These are phyloP conservation scores for Neomorphus geoffroyi DNA, from an alignment of 2,797 vertebrate species.

Conservation along the genomic window DNA sequence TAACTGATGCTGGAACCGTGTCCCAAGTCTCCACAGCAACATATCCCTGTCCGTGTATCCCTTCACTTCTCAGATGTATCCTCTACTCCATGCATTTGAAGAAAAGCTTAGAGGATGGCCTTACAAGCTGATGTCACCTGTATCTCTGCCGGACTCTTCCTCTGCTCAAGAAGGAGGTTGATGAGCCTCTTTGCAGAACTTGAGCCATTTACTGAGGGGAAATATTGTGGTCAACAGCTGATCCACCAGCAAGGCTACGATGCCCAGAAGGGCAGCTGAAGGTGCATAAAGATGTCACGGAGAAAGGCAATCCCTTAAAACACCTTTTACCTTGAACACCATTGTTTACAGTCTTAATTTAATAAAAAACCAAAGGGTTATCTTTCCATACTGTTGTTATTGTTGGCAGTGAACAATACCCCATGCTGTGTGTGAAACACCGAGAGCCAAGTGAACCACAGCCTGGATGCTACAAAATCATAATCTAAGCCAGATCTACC, in stretches of 20 bases:
- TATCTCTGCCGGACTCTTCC: background rate
- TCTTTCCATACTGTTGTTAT: background rate
- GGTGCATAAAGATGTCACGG: background rate
- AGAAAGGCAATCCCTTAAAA: background rate
- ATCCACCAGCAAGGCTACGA: background rate
- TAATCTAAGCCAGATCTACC: background rate
- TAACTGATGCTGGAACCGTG: background rate
- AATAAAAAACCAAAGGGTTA: background rate
- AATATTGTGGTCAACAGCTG: background rate
- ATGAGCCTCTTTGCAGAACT: background rate
- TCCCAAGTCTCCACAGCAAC: background rate
- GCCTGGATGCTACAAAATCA: background rate
- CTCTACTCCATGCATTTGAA: background rate
- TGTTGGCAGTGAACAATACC: background rate
- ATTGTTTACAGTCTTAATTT: background rate
- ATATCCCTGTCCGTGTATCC: background rate
- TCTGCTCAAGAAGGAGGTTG: background rate
- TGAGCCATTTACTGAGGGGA: background rate
- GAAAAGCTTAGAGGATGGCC: background rate
- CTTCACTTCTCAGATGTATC: background rate
- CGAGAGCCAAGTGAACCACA: background rate
- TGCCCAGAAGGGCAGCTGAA: background rate
- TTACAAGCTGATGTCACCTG: background rate
- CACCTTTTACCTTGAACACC: background rate
- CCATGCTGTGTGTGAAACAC: background rate